A percentile compares a stretch with the other conserved stretches of the same genome.
phyloP scores from a whole-genome alignment of 2,113 vertebrate species.

The Thalassoma bifasciatum region DNA sequence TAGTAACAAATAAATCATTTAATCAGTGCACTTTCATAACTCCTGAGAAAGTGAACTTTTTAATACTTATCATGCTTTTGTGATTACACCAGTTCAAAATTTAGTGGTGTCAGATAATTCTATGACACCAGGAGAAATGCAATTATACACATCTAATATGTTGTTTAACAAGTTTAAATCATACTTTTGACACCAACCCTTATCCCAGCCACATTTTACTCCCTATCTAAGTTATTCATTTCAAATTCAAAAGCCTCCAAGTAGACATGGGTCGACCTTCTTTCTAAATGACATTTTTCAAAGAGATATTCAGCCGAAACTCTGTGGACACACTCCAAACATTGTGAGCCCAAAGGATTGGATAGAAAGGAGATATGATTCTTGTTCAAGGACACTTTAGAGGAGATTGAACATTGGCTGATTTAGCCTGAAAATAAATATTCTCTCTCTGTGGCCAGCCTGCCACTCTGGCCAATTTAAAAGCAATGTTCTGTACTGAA shows the following conservation, averaged over 20 bases:
- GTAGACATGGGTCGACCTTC: not conserved
- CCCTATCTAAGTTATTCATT: not conserved
- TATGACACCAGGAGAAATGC: no score
- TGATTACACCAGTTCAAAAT: no score
- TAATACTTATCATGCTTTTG: no score
- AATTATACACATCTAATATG: no score
- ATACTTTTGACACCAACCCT: no score
- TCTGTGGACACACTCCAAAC: not conserved
- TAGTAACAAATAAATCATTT: no score
- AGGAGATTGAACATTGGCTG: constrained; percentile 17
- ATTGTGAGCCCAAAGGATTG: not conserved
- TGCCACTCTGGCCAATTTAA: constrained; percentile 1
- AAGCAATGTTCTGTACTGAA: constrained; percentile 12
- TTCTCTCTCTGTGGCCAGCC: not conserved
- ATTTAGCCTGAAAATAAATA: constrained; percentile 28
- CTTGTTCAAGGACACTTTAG: constrained; percentile 9
- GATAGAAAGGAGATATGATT: not conserved
- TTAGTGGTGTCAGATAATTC: no score
- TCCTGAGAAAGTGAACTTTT: no score
- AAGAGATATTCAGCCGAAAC: not conserved
- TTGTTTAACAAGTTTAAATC: no score
- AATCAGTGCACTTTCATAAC: no score
- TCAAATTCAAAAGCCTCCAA: no score
- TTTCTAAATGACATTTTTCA: not conserved
- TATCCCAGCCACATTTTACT: not conserved